These are phyloP conservation scores for Drosophila prolongata DNA, from an alignment of 2,888 invertebrate genomes.

Conservation along the genomic window DNA sequence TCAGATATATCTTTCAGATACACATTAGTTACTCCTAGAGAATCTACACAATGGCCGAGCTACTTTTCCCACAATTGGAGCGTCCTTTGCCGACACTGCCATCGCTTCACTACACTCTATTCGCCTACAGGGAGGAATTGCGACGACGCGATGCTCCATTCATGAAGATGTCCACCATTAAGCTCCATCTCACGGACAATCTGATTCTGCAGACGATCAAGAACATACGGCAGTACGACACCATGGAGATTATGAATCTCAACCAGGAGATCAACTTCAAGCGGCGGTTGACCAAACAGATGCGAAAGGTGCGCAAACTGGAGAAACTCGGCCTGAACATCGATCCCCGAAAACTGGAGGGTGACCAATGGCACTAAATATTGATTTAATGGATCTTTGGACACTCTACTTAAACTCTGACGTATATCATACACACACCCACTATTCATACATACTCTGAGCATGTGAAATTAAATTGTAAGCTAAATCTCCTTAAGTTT, in stretches of 20 bases:
- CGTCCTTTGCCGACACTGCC: constrained; percentile 67
- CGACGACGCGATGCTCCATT: constrained; percentile 63
- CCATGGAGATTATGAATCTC: constrained; percentile 67
- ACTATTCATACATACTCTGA: constrained; percentile 60
- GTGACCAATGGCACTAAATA: constrained; percentile 51
- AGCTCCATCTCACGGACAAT: constrained; percentile 68
- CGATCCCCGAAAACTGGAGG: constrained; percentile 64
- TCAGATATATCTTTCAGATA: constrained; percentile 9
- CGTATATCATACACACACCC: constrained; percentile 5
- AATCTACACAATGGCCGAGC: constrained; percentile 53
- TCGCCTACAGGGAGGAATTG: constrained; percentile 68
- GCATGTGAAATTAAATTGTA: constrained; percentile 62
- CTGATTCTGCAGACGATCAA: constrained; percentile 69
- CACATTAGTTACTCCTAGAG: too few species aligned
- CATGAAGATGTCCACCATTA: constrained; percentile 73
- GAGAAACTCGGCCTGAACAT: constrained; percentile 63
- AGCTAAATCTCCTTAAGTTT: constrained; percentile 48
- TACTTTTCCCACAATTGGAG: constrained; percentile 64
- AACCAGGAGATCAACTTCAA: constrained; percentile 71
- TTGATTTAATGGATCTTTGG: neutral
- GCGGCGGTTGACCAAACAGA: constrained; percentile 60
- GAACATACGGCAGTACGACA: constrained; percentile 65
- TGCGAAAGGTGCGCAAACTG: constrained; percentile 64
- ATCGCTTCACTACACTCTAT: constrained; percentile 65
- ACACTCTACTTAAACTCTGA: neutral